These are phyloP conservation scores for Oceanodroma tethys DNA, from an alignment of 2,113 vertebrate species.

Conservation along the genomic window DNA sequence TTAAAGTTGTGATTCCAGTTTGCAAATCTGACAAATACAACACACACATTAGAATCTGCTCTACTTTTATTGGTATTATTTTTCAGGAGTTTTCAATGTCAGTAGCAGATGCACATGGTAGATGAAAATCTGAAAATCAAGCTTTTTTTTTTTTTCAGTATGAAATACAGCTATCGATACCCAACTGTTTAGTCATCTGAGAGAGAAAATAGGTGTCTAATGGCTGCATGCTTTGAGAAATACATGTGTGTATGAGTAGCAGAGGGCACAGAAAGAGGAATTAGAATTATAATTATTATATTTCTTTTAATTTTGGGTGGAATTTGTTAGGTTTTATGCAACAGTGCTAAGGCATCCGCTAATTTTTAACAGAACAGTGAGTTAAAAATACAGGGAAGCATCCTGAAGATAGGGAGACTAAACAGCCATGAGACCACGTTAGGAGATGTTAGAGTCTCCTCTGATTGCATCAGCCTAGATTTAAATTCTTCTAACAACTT, in stretches of 20 bases:
- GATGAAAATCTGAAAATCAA: background rate
- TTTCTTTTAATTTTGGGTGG: background rate
- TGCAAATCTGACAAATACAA: background rate
- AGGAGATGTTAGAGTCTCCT: background rate
- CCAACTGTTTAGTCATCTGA: background rate
- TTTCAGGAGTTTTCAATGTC: background rate
- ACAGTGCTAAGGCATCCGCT: background rate
- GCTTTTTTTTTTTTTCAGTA: background rate
- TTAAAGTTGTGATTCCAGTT: background rate
- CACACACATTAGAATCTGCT: fast-evolving
- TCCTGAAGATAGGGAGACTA: background rate
- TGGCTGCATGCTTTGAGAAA: background rate
- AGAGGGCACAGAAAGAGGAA: background rate
- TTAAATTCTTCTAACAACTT: background rate
- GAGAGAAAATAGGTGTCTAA: background rate
- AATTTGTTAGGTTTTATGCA: background rate
- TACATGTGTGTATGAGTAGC: background rate
- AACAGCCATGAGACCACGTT: background rate
- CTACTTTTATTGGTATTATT: background rate
- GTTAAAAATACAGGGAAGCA: background rate
- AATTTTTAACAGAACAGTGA: background rate
- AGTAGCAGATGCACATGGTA: background rate
- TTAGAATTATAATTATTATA: background rate
- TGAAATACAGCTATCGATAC: background rate
- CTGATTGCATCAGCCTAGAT: background rate